phyloP scores from a whole-genome alignment of 2,888 invertebrate genomes.

The Caenorhabditis macrosperma region DNA sequence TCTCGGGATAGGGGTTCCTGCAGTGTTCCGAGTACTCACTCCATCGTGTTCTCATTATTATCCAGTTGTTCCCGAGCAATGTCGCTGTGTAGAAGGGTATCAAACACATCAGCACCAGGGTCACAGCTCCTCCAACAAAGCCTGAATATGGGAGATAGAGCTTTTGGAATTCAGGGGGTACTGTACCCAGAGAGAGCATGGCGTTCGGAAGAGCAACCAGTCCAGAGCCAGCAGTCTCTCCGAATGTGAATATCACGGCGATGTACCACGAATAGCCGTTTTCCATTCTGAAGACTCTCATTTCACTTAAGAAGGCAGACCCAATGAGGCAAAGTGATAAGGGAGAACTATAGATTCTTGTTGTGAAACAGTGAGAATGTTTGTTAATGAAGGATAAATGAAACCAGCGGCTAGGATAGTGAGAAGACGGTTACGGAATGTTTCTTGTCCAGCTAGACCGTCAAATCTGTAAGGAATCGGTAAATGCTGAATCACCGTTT shows the following conservation, averaged over 20 bases:
- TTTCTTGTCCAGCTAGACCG: too few species aligned
- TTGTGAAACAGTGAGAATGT: background rate
- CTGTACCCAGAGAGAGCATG: constrained; percentile 51
- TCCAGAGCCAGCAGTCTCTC: constrained; percentile 64
- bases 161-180: background rate
- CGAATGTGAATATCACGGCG: constrained; percentile 61
- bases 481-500: too few species aligned
- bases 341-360: background rate
- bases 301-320: background rate
- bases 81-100: constrained; percentile 58
- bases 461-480: too few species aligned
- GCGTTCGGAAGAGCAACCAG: constrained; percentile 62
- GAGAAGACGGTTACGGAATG: too few species aligned
- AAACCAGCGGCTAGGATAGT: too few species aligned
- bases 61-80: constrained; percentile 60
- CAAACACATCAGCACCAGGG: constrained; percentile 46
- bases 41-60: constrained; percentile 58
- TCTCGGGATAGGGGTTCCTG: constrained; percentile 63
- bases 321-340: background rate
- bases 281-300: constrained; percentile 42
- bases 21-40: constrained; percentile 56
- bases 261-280: constrained; percentile 60
- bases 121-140: constrained; percentile 33
- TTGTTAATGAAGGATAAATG: too few species aligned
- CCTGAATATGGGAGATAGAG: constrained; percentile 31